A percentile compares a stretch with the other conserved stretches of the same genome.
Conservation (phyloP, 2,113 vertebrate genomes). For the Hippocampus mohnikei region DNA sequence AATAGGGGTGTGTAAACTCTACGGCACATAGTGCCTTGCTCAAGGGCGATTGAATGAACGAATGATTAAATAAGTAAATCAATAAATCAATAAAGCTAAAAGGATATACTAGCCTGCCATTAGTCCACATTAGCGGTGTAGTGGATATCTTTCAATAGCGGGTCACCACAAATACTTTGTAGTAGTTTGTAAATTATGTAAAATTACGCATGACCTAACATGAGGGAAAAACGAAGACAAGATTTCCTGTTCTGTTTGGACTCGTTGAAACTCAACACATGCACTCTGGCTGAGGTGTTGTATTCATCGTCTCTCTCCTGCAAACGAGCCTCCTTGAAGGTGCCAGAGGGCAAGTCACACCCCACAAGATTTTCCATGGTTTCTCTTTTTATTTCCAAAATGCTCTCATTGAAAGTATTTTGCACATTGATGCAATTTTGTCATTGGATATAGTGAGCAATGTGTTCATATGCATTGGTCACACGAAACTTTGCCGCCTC, state of each 20-base stretch:
- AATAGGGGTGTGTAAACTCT: background rate
- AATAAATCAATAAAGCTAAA: background rate
- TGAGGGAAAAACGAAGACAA: background rate
- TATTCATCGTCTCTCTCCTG: conserved; percentile 13
- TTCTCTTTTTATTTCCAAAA: conserved; percentile 14
- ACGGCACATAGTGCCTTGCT: no score
- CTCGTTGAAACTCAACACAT: conserved; percentile 46
- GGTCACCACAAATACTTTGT: background rate
- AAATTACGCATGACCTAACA: background rate
- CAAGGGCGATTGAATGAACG: background rate
- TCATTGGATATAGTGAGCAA: background rate
- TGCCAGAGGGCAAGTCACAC: conserved; percentile 41
- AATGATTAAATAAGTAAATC: no score
- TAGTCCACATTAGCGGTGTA: background rate
- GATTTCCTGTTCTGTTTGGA: conserved; percentile 21
- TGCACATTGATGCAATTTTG: background rate
- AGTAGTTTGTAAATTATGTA: background rate
- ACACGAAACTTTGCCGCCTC: background rate
- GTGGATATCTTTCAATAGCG: background rate
- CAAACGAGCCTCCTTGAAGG: conserved; percentile 8
- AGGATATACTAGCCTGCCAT: background rate
- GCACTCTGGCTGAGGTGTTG: conserved; percentile 31
- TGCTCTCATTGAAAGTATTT: background rate
- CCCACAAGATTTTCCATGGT: conserved; percentile 26
- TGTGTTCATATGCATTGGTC: background rate